Evolutionary conservation across 1,140 invertebrate genomes (phyloP).

Genomic region (Campoletis sonorensis): DNA sequence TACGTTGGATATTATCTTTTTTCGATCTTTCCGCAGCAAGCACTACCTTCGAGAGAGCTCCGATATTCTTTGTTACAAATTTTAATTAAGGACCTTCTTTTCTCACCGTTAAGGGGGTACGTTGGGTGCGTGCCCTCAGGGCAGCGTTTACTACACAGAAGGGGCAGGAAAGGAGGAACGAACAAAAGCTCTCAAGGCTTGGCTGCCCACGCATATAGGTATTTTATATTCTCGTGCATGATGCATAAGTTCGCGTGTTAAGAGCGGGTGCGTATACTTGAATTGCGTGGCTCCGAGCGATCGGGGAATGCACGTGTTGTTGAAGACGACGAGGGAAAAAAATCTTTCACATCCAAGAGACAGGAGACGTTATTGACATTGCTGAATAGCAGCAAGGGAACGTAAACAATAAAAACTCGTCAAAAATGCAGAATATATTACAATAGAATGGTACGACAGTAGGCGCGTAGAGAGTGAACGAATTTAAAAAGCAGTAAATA

Average conservation of each 20-base stretch:
- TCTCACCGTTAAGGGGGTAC: slow-evolving; percentile 56
- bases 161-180: slow-evolving; percentile 16
- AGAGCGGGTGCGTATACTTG: slow-evolving; percentile 21
- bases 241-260: slow-evolving; percentile 44
- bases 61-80: slow-evolving; percentile 63
- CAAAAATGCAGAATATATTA: slow-evolving; percentile 6
- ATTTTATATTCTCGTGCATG: slow-evolving; percentile 52
- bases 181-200: slow-evolving; percentile 56
- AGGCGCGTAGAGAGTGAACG: no score
- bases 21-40: slow-evolving; percentile 32
- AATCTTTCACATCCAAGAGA: slow-evolving; percentile 50
- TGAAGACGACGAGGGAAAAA: slow-evolving; percentile 53
- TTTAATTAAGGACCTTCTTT: slow-evolving; percentile 66
- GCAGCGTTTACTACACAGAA: slow-evolving; percentile 13
- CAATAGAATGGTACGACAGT: neutral
- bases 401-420: neutral
- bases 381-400: slow-evolving; percentile 20
- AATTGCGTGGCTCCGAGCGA: slow-evolving; percentile 54
- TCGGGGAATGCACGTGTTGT: slow-evolving; percentile 53
- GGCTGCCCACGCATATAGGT: slow-evolving; percentile 47
- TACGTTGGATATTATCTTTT: slow-evolving; percentile 58
- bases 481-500: no score
- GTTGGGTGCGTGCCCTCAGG: slow-evolving; percentile 60
- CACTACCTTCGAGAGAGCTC: slow-evolving; percentile 35
- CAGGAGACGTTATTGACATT: slow-evolving; percentile 45